Base-by-base conservation (phyloP, 2,888 invertebrate species). In the Oegoconia quadripuncta region DNA sequence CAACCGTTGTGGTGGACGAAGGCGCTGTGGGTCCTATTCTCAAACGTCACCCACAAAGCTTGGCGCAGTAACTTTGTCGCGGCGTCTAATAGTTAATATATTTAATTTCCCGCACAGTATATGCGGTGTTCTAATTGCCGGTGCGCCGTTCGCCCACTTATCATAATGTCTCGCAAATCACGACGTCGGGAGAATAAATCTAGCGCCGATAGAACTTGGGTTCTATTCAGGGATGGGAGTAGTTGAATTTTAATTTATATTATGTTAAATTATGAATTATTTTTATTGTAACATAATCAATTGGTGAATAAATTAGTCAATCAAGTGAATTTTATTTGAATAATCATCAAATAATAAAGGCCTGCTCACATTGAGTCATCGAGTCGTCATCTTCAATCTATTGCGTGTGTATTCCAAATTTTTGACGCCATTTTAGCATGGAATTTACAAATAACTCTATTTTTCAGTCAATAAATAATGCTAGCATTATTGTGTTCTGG, bases 101-200 rank as follows among this genome's bases (percentile, higher is more conserved):
- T 77, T 75, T 74, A 79, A 78, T 76, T 75, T 64, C 50, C 52
- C 44, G 53, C 53, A 51, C 59, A 63, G 64, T 66, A 59, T 73
- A 69, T 67, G 67, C 61, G 59, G 57, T 63, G 78, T 63, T 80
- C 79, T 83, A 83, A 82, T 82, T 82, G 81, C 74, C 59, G 63
- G 60, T n/a, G 58, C 63, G 73, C 74, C 72, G 69, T 64, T 74
- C 74, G 73, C 66, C 81, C 82, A 83, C 84, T 86, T 84, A 84
- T 86, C 83, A 83, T 86, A 83, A 82, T 78, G 82, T 75, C 86
- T 82, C 81, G 79, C 82, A 84, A 84, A 83, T 83, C 83, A 83
- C 74, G 66, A 68, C 65, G 58, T 56, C 48, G 57, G 54, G 60
- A 61, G 75, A 69, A 81, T 84, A 84, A 83, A 84, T 84, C 78